phyloP scores from a whole-genome alignment of 2,797 vertebrate genomes.

The Eulemur rubriventer region DNA sequence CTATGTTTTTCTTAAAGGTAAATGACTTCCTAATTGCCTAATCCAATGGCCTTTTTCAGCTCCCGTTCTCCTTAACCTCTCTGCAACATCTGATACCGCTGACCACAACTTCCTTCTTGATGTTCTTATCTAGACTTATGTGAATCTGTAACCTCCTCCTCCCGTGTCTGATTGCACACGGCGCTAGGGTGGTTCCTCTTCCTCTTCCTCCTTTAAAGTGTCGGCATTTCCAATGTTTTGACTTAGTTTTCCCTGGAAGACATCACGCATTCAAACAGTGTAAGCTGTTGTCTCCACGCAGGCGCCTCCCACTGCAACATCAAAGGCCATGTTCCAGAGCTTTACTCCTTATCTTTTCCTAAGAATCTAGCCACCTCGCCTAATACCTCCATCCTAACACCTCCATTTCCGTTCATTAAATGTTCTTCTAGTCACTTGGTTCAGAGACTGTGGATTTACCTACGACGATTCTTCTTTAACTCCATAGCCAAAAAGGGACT shows the following conservation, averaged over 20 bases:
- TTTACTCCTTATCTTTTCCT: neutral
- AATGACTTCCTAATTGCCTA: slow-evolving; percentile 57
- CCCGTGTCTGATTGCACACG: neutral
- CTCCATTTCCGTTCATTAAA: neutral
- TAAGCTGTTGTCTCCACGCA: neutral
- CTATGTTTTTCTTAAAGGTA: slow-evolving; percentile 7
- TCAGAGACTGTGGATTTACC: neutral
- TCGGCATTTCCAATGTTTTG: neutral
- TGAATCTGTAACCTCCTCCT: slow-evolving; percentile 32
- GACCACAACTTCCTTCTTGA: slow-evolving; percentile 47
- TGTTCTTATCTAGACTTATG: slow-evolving; percentile 15
- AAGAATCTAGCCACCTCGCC: neutral
- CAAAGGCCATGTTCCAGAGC: neutral
- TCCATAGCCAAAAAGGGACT: neutral
- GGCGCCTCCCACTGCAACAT: neutral
- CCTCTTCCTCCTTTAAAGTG: slow-evolving; percentile 30
- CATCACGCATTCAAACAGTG: neutral
- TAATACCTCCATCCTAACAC: neutral
- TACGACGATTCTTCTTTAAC: neutral
- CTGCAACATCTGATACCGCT: neutral
- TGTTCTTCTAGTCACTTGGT: slow-evolving; percentile 7
- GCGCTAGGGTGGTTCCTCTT: neutral
- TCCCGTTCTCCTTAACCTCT: neutral
- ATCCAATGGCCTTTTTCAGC: neutral
- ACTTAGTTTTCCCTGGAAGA: neutral